Base-by-base conservation (phyloP, 2,797 vertebrate genomes). In the Scolopax bukidnonensis region DNA sequence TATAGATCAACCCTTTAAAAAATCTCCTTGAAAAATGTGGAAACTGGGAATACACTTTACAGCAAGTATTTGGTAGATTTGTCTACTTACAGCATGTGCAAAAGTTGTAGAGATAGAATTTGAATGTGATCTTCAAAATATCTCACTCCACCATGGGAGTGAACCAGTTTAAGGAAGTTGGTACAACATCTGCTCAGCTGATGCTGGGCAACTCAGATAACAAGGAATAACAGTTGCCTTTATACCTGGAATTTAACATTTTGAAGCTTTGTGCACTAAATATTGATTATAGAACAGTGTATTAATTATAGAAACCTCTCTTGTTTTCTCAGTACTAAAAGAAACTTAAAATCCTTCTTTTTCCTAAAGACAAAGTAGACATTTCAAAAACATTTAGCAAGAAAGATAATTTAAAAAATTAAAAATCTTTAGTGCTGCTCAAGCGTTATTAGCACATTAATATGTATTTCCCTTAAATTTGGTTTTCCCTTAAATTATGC, bases 391-490 rank as follows among this genome's bases (percentile, higher is more conserved):
- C 60, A 68, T 78, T 80, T 93, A 73, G 30, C 24, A 87, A 71
- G 56, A 93, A 91, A 74, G 27, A 81, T 86, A 79, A 76, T 50
- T 33, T 3, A 25, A 76, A 53, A 45, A 45, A 56, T 10, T 21
- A 7, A 19, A 64, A 68, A 60, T 47, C 30, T 76, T 82, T 56
- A 74, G 32, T 68, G 47, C 45, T 91, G n/a, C 53, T 94, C 70
- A 93, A 89, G 84, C 60, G 28, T 16, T 86, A 84, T 83, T 76
- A 64, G 56, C 85, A 89, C 16, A 76, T 81, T 84, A 79, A 51
- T 74, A 41, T 76, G n/a, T n/a, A n/a, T 96, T 96, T 80, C n/a
- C 65, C 68, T 88, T 90, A 84, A 93, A 61, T 92, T 95, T n/a
- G n/a, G 43, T 76, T 96, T 96, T 80, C n/a, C 65, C 68, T 88